phyloP scores from a whole-genome alignment of 2,888 invertebrate species.

The Therioaphis trifolii region DNA sequence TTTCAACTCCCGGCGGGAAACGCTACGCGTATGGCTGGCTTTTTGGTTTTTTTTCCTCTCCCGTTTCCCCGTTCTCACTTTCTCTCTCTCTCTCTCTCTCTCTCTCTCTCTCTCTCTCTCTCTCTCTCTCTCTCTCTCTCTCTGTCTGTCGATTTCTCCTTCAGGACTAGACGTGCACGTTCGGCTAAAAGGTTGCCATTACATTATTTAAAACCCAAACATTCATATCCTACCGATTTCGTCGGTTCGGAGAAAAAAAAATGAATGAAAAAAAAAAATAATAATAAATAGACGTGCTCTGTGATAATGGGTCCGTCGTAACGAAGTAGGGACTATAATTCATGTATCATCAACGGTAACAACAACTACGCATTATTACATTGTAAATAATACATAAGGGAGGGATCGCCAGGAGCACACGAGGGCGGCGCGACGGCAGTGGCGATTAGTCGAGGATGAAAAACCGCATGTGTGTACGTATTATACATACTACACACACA shows the following conservation, averaged over 20 bases:
- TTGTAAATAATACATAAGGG: slow-evolving; percentile 45
- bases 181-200: slow-evolving; percentile 54
- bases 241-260: background rate
- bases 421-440: background rate
- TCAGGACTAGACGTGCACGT: background rate
- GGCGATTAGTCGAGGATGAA: slow-evolving; percentile 48
- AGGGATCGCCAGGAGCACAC: background rate
- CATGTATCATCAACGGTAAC: slow-evolving; percentile 45
- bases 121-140: background rate
- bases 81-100: no score
- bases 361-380: slow-evolving; percentile 8
- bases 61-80: no score
- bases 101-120: no score
- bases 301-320: slow-evolving; percentile 18
- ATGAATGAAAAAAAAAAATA: background rate
- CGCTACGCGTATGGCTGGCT: background rate
- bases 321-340: slow-evolving; percentile 44
- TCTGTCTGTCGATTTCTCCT: background rate
- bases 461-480: slow-evolving; percentile 7
- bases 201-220: slow-evolving; percentile 57
- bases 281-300: background rate
- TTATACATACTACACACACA: background rate
- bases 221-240: slow-evolving; percentile 6
- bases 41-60: no score
- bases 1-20: slow-evolving; percentile 33